Conservation (phyloP, 92 coral and sea anemone species). For the Nematostella vectensis region DNA sequence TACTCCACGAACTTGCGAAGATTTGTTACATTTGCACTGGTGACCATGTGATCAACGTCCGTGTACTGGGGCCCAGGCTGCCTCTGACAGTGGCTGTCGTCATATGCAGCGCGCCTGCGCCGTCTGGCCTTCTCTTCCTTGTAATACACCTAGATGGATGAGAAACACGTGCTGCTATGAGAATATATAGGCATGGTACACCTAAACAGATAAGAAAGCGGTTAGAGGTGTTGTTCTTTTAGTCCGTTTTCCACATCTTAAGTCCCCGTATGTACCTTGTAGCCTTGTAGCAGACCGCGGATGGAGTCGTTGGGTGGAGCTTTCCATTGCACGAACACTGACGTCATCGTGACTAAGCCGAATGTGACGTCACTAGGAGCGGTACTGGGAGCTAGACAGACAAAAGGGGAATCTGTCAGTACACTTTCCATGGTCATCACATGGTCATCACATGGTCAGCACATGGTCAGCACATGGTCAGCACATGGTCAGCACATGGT, state of each 20-base stretch:
- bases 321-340: constrained; percentile 64
- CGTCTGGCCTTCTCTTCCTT: constrained; percentile 27
- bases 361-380: constrained; percentile 38
- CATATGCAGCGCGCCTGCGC: constrained; percentile 44
- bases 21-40: constrained; percentile 61
- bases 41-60: constrained; percentile 65
- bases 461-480: no score
- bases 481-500: no score
- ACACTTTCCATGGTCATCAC: neutral
- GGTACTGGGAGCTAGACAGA: constrained; percentile 51
- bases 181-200: neutral
- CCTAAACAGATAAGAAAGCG: neutral
- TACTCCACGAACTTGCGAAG: constrained; percentile 72
- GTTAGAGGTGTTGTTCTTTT: constrained; percentile 1
- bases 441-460: no score
- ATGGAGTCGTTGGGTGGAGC: constrained; percentile 53
- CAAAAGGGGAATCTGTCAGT: neutral
- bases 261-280: constrained; percentile 47
- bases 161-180: neutral
- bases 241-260: neutral
- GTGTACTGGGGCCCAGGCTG: constrained; percentile 64
- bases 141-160: constrained; percentile 38
- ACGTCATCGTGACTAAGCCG: constrained; percentile 53
- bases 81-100: constrained; percentile 28
- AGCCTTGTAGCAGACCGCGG: constrained; percentile 73